phyloP scores from a whole-genome alignment of 1,140 invertebrate species.

The Euura lappo region DNA sequence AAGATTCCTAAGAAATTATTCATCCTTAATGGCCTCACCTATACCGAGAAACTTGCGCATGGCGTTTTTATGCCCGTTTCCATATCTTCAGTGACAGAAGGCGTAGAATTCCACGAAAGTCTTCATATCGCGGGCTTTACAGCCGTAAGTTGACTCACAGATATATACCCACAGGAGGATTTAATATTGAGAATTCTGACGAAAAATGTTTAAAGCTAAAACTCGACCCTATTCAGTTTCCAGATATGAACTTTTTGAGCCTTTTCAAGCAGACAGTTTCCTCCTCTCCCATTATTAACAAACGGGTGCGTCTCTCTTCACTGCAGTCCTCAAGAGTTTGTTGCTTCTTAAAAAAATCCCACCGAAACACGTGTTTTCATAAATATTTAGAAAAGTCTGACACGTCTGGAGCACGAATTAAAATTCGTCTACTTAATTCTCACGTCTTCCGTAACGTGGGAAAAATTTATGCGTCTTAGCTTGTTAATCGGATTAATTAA shows the following conservation, averaged over 20 bases:
- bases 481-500: not conserved
- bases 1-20: constrained; percentile 3
- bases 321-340: not conserved
- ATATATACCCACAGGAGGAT: not conserved
- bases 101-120: not conserved
- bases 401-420: not conserved
- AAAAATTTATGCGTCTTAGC: not conserved
- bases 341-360: constrained; percentile 4
- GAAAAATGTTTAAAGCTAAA: no score
- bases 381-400: constrained; percentile 4
- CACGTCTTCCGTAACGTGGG: not conserved
- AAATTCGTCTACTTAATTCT: not conserved
- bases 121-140: not conserved
- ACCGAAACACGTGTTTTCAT: not conserved
- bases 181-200: not conserved
- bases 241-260: not conserved
- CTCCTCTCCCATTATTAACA: not conserved
- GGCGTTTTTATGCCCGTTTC: not conserved
- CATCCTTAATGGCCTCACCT: constrained; percentile 1
- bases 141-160: not conserved
- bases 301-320: not conserved
- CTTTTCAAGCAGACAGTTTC: not conserved
- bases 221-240: not conserved
- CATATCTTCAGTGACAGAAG: not conserved
- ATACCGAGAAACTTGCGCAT: not conserved